A percentile compares a stretch with the other conserved stretches of the same genome.
phyloP scores from a whole-genome alignment of 2,113 vertebrate genomes.

The Toxotes jaculatrix region DNA sequence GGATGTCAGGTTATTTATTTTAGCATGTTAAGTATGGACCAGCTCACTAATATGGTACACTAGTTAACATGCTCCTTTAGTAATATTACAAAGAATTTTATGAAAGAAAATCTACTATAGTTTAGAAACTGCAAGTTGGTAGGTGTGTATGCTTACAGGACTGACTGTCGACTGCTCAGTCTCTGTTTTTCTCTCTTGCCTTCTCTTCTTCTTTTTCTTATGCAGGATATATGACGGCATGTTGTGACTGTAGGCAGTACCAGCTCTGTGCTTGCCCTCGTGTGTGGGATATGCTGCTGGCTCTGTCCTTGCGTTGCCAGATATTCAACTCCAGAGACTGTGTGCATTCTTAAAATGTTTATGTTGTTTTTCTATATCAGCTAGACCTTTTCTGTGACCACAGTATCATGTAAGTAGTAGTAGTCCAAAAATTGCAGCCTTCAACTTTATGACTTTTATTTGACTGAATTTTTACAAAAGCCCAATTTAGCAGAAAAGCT shows the following conservation, averaged over 20 bases:
- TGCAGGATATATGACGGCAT: constrained; percentile 11
- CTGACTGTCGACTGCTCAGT: neutral
- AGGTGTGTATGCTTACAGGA: neutral
- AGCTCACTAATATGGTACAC: neutral
- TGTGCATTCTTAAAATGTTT: neutral
- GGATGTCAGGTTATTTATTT: neutral
- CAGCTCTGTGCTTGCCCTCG: constrained; percentile 12
- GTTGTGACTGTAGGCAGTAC: constrained; percentile 42
- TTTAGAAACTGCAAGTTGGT: neutral
- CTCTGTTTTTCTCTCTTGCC: neutral
- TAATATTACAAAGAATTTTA: neutral
- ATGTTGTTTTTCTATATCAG: constrained; percentile 4
- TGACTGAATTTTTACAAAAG: constrained; percentile 49
- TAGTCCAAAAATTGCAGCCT: constrained; percentile 1
- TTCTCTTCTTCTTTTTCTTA: constrained; percentile 18
- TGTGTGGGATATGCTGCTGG: constrained; percentile 32
- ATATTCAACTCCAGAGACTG: constrained; percentile 37
- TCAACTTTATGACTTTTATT: constrained; percentile 49
- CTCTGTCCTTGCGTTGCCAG: constrained; percentile 40
- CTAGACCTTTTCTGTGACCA: neutral
- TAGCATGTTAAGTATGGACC: neutral
- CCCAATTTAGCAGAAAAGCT: constrained; percentile 43
- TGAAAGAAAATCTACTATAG: neutral
- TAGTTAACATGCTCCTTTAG: neutral
- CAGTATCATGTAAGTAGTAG: constrained; percentile 4